Evolutionary conservation across 2,888 invertebrate species (phyloP), one percentile per base, ranked within the genome.

Genomic region (Noctua fimbriata): DNA sequence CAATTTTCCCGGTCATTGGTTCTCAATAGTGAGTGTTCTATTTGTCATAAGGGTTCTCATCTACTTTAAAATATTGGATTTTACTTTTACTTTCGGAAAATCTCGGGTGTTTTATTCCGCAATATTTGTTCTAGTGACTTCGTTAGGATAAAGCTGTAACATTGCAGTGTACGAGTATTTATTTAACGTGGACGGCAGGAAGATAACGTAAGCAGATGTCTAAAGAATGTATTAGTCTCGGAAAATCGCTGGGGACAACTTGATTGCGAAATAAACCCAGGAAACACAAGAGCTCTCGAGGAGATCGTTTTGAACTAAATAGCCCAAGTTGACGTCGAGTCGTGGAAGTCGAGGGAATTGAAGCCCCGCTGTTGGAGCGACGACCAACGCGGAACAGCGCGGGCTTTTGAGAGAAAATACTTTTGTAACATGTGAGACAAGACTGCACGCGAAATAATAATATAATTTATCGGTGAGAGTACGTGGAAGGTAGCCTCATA

Each of bases 201-300:
- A 69, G 73, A 78, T 82, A 84, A 76, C 55, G 69, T 77, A 78
- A 82, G 69, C 73, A 86, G 81, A 87, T 85, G 79, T 83, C 78
- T 77, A 69, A 83, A 70, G 75, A 79, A 82, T 81, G 83, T 83
- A 81, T 87, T 89, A 84, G 80, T 78, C 66, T 76, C 63, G 44
- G 81, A 77, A 85, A 89, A 87, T 88, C 88, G 82, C 87, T 79
- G 75, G 89, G 89, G 92, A 91, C 88, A 88, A 87, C 87, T 90
- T 92, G 92, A 93, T 93, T 92, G 90, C 89, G 82, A 91, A 92
- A 91, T 92, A 93, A 93, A 90, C 91, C 90, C 87, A 87, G 89
- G 88, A 89, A 91, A 91, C 90, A 90, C 88, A 90, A 90, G 88
- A 89, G 90, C 90, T 89, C 90, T 89, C 86, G 83, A 77, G 90